Base-by-base conservation (phyloP, 2,113 vertebrate genomes). In the Casuarius casuarius region DNA sequence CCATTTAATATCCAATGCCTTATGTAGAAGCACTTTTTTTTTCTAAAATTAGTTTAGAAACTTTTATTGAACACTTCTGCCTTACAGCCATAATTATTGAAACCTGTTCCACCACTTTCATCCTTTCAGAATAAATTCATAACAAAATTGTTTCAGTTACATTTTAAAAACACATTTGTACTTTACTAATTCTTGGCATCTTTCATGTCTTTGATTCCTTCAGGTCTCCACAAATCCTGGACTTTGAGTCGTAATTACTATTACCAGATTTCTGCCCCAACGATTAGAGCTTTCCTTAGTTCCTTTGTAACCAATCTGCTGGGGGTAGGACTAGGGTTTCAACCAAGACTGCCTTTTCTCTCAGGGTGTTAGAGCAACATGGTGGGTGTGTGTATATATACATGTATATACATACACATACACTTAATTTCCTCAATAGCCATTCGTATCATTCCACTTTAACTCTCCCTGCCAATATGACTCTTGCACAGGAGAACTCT, bases 21-120 rank as follows among this genome's bases (percentile, higher is more conserved):
- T 46, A 26, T 1, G 2, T 38, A 33, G 13, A 76, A 33, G 10
- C 17, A 33, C 6, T 1, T 15, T 2, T 33, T 2, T 33, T 15
- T 14, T 10, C 7, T 20, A 48, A 87, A 66, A 49, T 7, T 10
- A 12, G 7, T 20, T 5, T 13, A 40, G 35, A 17, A 63, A 16
- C 54, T 21, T 49, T 17, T 28, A 26, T 21, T 26, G 7, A 7
- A 33, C 5, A 38, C 22, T 80, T 38, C 29, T 65, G 35, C 19
- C 44, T 68, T 35, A 12, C 35, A 40, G 35, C 35, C 35, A 26
- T 9, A 54, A 80, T 33, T 33, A 33, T 8, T 40, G 13, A 48
- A 63, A 28, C 12, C 33, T 22, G 16, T n/a, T 58, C n/a, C 23
- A 40, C 10, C 28, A 9, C 49, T 80, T 40, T 18, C 19, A 29